phyloP scores from a whole-genome alignment of 2,797 vertebrate genomes.

The Anabas testudineus region DNA sequence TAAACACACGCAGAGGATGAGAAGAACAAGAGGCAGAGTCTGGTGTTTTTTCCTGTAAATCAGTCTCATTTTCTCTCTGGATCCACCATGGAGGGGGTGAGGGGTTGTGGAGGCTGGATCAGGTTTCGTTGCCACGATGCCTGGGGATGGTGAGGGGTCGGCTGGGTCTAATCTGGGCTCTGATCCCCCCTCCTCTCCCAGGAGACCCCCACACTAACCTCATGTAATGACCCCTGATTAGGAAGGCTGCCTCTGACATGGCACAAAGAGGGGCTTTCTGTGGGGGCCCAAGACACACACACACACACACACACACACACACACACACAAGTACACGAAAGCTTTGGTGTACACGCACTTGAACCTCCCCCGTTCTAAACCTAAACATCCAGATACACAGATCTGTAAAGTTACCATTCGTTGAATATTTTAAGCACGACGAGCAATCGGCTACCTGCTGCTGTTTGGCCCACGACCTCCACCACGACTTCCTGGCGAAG shows the following conservation, averaged over 20 bases:
- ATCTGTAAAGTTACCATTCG: background rate
- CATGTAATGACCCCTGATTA: slow-evolving; percentile 83
- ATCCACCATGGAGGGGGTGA: slow-evolving; percentile 4
- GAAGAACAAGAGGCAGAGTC: slow-evolving; percentile 24
- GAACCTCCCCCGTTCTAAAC: slow-evolving; percentile 20
- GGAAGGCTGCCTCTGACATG: slow-evolving; percentile 73
- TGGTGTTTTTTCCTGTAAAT: slow-evolving; percentile 62
- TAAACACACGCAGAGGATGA: slow-evolving; percentile 9
- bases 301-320: slow-evolving; percentile 41
- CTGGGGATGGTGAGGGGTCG: slow-evolving; percentile 70
- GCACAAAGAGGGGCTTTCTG: slow-evolving; percentile 81
- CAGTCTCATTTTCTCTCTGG: slow-evolving; percentile 43
- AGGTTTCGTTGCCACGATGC: slow-evolving; percentile 62
- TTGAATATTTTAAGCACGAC: slow-evolving; percentile 16
- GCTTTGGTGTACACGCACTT: slow-evolving; percentile 47
- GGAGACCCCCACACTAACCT: slow-evolving; percentile 77
- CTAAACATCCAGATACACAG: slow-evolving; percentile 13
- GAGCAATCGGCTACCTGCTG: background rate
- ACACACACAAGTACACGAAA: slow-evolving; percentile 15
- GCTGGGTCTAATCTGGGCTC: slow-evolving; percentile 77
- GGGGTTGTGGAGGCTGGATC: slow-evolving; percentile 32
- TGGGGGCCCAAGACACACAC: slow-evolving; percentile 54
- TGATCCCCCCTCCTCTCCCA: slow-evolving; percentile 76
- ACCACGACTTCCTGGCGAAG: background rate
- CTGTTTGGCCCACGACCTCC: background rate